Base-by-base conservation (phyloP, 2,888 invertebrate species). In the Thelaira solivaga region DNA sequence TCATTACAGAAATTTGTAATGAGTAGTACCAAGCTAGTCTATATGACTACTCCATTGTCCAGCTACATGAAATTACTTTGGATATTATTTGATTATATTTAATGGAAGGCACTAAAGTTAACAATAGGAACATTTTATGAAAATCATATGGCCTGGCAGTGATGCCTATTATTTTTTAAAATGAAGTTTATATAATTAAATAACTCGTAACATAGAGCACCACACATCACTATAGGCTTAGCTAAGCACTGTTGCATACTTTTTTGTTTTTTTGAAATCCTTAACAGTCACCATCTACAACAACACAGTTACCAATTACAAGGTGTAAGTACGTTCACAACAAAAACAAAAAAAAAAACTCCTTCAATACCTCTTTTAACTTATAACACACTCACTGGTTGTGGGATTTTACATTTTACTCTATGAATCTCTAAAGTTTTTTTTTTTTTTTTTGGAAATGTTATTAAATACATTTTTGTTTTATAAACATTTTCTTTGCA, bases 401-500 rank as follows among this genome's bases (percentile, higher is more conserved):
- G 57, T 22, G 36, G 65, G 57, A 61, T 64, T 51, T 65, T 80
- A 82, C 81, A 81, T 73, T 80, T 80, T 80, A 62, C 74, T 81
- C n/a, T n/a, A n/a, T 82, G 80, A 83, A 36, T 29, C 22, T 11
- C 10, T 16, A 2, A 10, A 41, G 1, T 41, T 4, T 10, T 64
- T 4, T 34, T 7, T n/a, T 26, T 47, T 16, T 24, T 29, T 8
- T 10, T 31, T 43, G 18, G 6, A n/a, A 36, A 57, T 16, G 3
- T n/a, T 26, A 45, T 5, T 8, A 34, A 16, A 34, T 6, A n/a
- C n/a, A n/a, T n/a, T n/a, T n/a, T n/a, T 80, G 77, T 75, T 82
- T 81, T 82, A 80, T 81, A 79, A 51, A 51, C n/a, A n/a, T 43
- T 71, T 41, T 81, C 64, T 67, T 62, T 11, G 80, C 79, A 67